These are phyloP conservation scores for Bombyx mandarina DNA, from an alignment of 1,140 invertebrate genomes.

Conservation along the genomic window DNA sequence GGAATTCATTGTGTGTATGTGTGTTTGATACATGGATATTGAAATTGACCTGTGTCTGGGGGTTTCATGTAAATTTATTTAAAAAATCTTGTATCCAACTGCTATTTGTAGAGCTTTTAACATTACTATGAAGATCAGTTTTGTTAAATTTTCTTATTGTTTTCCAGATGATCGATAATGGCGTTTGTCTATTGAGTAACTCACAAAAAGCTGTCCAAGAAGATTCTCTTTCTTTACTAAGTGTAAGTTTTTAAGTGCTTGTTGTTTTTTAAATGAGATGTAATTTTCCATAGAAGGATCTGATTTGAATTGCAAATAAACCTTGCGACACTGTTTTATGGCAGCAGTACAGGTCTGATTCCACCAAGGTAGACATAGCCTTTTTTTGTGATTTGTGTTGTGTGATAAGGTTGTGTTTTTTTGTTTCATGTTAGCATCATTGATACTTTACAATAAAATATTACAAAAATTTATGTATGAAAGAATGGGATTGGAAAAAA, in stretches of 20 bases:
- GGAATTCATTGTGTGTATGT: neutral
- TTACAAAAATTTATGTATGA: neutral
- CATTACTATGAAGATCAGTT: neutral
- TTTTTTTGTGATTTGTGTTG: neutral
- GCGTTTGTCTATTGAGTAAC: neutral
- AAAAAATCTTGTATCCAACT: conserved; percentile 1
- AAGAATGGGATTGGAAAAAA: neutral
- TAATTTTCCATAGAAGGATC: neutral
- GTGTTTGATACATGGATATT: neutral
- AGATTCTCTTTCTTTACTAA: neutral
- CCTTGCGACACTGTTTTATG: neutral
- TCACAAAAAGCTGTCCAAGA: neutral
- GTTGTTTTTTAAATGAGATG: neutral
- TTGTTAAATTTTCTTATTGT: neutral
- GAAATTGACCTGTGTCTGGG: neutral
- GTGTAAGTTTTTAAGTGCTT: neutral
- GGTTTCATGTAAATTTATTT: neutral
- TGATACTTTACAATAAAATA: conserved; percentile 1
- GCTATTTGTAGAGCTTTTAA: neutral
- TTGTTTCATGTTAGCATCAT: neutral
- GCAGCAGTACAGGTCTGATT: neutral
- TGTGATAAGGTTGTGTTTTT: neutral
- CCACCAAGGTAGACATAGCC: too few species aligned
- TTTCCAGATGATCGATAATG: neutral
- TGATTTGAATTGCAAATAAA: conserved; percentile 2